Conservation (phyloP, 2,113 vertebrate genomes). For the Rhabdomys dilectus region DNA sequence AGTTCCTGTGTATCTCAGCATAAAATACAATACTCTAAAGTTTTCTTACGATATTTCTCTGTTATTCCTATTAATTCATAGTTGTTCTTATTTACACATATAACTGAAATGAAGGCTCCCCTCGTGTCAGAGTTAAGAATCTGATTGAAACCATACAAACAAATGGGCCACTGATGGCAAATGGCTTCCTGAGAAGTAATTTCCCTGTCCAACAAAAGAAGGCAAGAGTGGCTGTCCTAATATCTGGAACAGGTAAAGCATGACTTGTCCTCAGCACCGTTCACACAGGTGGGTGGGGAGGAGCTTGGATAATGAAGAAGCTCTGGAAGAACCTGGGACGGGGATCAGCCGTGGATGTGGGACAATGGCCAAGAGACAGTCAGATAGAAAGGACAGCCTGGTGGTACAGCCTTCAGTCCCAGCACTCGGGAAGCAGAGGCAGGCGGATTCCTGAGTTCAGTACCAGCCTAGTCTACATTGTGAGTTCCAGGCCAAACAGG, state of each 20-base stretch:
- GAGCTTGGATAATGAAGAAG: background rate
- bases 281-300: background rate
- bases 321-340: background rate
- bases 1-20: background rate
- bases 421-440: background rate
- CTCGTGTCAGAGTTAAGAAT: slow-evolving; percentile 85
- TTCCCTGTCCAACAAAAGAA: slow-evolving; percentile 82
- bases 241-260: slow-evolving; percentile 95
- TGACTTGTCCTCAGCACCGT: background rate
- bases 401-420: background rate
- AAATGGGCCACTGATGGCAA: slow-evolving; percentile 64
- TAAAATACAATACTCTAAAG: slow-evolving; percentile 26
- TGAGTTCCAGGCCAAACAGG: background rate
- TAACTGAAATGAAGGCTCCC: slow-evolving; percentile 79
- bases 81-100: background rate
- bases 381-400: background rate
- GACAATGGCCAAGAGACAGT: background rate
- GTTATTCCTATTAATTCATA: background rate
- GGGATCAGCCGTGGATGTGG: background rate
- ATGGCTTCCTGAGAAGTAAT: slow-evolving; percentile 60
- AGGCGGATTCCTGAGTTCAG: background rate
- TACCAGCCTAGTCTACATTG: background rate
- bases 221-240: slow-evolving; percentile 94
- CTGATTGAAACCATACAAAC: slow-evolving; percentile 83
- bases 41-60: slow-evolving; percentile 41